phyloP scores from a whole-genome alignment of 2,797 vertebrate species.

The Brachyrhaphis roseni region DNA sequence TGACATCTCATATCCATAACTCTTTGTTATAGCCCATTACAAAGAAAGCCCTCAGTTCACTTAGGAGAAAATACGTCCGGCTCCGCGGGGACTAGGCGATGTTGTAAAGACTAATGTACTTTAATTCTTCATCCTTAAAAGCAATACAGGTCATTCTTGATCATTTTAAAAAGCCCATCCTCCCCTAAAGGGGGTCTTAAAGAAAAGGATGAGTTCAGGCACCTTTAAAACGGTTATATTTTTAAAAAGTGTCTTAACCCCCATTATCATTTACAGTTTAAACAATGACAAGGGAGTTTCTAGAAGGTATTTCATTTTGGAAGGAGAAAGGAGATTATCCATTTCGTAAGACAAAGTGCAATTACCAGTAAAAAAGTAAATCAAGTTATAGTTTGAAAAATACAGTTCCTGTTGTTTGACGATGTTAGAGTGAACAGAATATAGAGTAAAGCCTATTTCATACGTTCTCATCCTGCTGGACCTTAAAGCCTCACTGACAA shows the following conservation, averaged over 20 bases:
- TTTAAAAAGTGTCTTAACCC: conserved; percentile 29
- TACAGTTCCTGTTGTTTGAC: neutral
- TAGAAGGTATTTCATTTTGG: conserved; percentile 26
- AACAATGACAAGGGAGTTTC: conserved; percentile 42
- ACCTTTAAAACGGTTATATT: conserved; percentile 34
- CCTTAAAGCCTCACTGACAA: neutral
- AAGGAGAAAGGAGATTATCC: conserved; percentile 40
- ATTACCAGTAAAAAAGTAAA: neutral
- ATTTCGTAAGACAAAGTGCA: neutral
- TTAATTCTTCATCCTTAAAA: conserved; percentile 61
- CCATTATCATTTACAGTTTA: conserved; percentile 41
- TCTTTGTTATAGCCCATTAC: conserved; percentile 77
- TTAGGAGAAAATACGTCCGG: conserved; percentile 51
- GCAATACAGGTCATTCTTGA: conserved; percentile 55
- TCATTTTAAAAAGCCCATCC: conserved; percentile 43
- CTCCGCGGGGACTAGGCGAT: conserved; percentile 44
- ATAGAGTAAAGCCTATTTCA: neutral
- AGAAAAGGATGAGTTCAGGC: conserved; percentile 28
- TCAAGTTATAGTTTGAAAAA: neutral
- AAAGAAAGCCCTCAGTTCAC: conserved; percentile 63
- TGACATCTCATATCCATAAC: conserved; percentile 77
- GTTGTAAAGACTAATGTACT: conserved; percentile 63
- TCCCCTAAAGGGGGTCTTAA: conserved; percentile 46
- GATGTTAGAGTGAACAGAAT: neutral
- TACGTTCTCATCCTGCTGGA: neutral